Conservation (phyloP, 23 tunicate genomes). For the Diplosoma virens region DNA sequence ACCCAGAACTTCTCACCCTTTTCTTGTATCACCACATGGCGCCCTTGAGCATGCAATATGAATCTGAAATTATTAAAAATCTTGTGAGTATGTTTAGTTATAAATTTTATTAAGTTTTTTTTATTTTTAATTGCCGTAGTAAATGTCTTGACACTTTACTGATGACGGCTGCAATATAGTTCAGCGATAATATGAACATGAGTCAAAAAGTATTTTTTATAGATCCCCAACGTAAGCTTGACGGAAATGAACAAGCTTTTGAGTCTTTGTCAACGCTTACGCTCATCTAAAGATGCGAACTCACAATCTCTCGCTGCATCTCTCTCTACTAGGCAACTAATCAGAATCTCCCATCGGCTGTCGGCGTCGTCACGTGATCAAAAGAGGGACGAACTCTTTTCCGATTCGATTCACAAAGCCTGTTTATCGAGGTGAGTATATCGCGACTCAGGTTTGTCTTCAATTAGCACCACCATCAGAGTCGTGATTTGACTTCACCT, state of each 20-base stretch:
- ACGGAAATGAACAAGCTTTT: slow-evolving; percentile 52
- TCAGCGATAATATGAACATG: too few species aligned
- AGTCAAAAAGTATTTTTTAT: neutral
- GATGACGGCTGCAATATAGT: too few species aligned
- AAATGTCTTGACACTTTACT: too few species aligned
- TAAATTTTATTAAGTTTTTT: too few species aligned
- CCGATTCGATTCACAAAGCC: slow-evolving; percentile 93
- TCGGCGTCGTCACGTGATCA: slow-evolving; percentile 8
- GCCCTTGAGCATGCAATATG: slow-evolving; percentile 74
- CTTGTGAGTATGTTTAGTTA: slow-evolving; percentile 30
- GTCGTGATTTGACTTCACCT: too few species aligned
- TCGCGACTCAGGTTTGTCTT: too few species aligned
- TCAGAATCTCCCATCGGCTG: slow-evolving; percentile 71
- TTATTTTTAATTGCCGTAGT: too few species aligned
- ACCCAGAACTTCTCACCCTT: slow-evolving; percentile 76
- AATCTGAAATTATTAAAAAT: slow-evolving; percentile 73
- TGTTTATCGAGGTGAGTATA: slow-evolving; percentile 75
- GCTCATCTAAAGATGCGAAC: slow-evolving; percentile 66
- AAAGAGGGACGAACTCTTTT: slow-evolving; percentile 29
- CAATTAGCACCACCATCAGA: too few species aligned
- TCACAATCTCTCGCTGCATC: slow-evolving; percentile 71
- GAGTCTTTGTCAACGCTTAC: slow-evolving; percentile 50
- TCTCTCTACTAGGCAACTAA: slow-evolving; percentile 76
- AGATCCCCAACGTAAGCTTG: slow-evolving; percentile 63
- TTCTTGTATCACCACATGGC: slow-evolving; percentile 95